Percentiles rank a stretch among this genome's conserved stretches.
These are phyloP conservation scores for Bombycilla garrulus DNA, from an alignment of 2,113 vertebrate genomes.

Conservation along the genomic window DNA sequence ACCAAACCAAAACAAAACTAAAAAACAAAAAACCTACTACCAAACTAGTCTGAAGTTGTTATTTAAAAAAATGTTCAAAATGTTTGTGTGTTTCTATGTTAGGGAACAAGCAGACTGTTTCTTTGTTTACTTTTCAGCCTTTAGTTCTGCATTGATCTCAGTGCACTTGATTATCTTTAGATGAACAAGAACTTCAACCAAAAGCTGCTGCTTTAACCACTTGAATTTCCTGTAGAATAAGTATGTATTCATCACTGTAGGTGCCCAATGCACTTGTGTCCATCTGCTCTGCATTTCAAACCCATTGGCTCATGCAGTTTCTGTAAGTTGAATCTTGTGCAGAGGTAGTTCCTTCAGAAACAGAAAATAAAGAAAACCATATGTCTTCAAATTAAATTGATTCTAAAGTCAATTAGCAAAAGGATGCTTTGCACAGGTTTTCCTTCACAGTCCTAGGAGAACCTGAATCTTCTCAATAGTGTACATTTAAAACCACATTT, in stretches of 20 bases:
- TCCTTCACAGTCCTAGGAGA: neutral
- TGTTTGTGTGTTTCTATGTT: neutral
- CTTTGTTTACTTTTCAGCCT: neutral
- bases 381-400: neutral
- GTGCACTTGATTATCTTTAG: neutral
- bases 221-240: neutral
- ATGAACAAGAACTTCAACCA: neutral
- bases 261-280: accelerated
- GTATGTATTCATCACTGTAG: neutral
- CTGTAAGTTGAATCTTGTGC: neutral
- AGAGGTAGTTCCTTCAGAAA: neutral
- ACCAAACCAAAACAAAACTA: no score
- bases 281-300: neutral
- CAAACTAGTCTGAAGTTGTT: neutral
- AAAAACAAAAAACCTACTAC: no score
- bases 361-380: neutral
- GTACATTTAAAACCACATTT: neutral
- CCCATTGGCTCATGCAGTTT: neutral
- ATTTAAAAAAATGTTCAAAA: neutral
- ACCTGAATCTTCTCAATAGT: neutral
- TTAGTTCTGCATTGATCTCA: neutral
- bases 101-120: accelerated
- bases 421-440: neutral
- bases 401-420: neutral
- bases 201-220: neutral